Evolutionary conservation across 2,797 vertebrate species (phyloP), one percentile per base, ranked within the genome.

Genomic region (Tarsius wallacei): DNA sequence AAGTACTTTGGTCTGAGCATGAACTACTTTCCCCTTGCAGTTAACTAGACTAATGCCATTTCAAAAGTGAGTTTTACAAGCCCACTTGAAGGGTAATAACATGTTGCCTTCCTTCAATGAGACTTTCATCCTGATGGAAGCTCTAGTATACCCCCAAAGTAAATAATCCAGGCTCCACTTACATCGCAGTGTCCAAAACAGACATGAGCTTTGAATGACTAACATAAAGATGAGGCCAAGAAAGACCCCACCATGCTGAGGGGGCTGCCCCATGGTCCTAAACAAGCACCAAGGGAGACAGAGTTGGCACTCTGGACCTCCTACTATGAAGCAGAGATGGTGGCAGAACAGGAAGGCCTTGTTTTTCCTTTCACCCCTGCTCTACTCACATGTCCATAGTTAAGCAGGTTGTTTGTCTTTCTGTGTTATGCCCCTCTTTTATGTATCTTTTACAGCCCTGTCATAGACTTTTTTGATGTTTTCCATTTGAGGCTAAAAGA

Each of bases 11-110:
- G 84, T 94, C 90, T 70, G 83, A 21, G 28, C 28, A 6, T 53
- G 78, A 95, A 51, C n/a, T 7, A 13, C 49, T 88, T 42, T 94
- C 91, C 78, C 71, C 24, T 10, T 55, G 90, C 64, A 88, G 94
- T 94, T 91, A 90, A 93, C 68, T 64, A 87, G 87, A 94, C 78
- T 61, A 90, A 53, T 19, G 49, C 51, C 77, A 93, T 84, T 93
- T 96, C 96, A 95, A 96, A 95, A 96, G 93, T 31, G 68, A 97
- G 36, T 93, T 97, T 97, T 97, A 97, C 70, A 95, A 96, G 89
- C 49, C 71, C 53, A 73, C 83, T 97, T 90, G 94, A 93, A 76
- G 70, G 61, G 7, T 98, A 98, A 98, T 98, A 83, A 88, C 87
- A 97, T 47, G 88, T 96, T 98, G 82, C 70, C 70, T 93, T 74